Evolutionary conservation across 2,888 invertebrate genomes (phyloP), one percentile per base, ranked within the genome.

Genomic region (Lysandra coridon): DNA sequence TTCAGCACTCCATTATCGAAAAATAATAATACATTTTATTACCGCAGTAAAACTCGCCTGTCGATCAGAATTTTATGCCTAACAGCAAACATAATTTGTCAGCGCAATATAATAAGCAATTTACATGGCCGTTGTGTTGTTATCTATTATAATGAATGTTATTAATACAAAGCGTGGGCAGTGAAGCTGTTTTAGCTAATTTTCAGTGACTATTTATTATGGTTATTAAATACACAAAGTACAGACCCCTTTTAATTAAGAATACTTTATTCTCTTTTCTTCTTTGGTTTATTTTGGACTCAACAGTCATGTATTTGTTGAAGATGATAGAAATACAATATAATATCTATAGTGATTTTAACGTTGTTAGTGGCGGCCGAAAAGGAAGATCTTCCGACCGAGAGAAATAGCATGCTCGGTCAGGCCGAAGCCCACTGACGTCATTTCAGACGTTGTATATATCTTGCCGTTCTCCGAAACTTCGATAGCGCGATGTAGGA

Each of bases 31-130:
- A 69, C 5, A 69, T 69, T 69, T 69, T 69, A 69, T 37, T 17
- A 37, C 69, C 33, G 33, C 33, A 69, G 14, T 69, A 69, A 64
- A 69, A 17, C 33, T 69, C 33, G 69, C 12, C 33, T 69, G 69
- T 69, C 33, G 30, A 69, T 33, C 69, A 69, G 33, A 33, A 69
- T 69, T 69, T 37, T 69, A 69, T 69, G 17, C 69, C 69, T 17
- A 69, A 64, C 12, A 64, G 12, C 33, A 69, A 69, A 69, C 33
- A 17, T 69, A 69, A 69, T 17, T 69, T 69, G 69, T 37, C 69
- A 69, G 33, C 69, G 69, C 69, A 69, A 37, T 69, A 69, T 69
- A 69, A 69, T 69, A 69, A 69, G 69, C 69, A 33, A 69, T 69
- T 64, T 69, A 69, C 69, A 69, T 69, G 33, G 69, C 33, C 69